These are phyloP conservation scores for Lacerta bilineata DNA, from an alignment of 2,797 vertebrate genomes.

Conservation along the genomic window DNA sequence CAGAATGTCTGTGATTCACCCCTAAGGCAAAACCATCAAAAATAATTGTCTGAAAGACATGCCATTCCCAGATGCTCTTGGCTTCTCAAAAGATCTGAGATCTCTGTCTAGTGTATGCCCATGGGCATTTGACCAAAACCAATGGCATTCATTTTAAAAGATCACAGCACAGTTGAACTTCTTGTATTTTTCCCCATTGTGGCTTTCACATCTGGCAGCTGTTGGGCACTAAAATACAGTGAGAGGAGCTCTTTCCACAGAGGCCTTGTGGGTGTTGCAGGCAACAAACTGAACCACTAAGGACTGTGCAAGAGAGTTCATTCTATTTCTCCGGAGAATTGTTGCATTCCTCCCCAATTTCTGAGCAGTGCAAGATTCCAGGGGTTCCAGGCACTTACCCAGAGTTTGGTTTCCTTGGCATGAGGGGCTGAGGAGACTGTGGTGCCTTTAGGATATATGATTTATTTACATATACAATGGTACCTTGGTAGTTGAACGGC, in stretches of 20 bases:
- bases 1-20: conserved; percentile 58
- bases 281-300: not conserved
- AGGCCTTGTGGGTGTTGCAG: not conserved
- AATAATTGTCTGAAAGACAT: not conserved
- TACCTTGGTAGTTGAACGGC: too few species aligned
- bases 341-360: too few species aligned
- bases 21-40: conserved; percentile 34
- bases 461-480: too few species aligned
- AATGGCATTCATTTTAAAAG: conserved; percentile 33
- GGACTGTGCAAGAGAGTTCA: not conserved
- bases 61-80: not conserved
- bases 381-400: too few species aligned
- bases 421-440: too few species aligned
- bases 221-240: conserved; percentile 6
- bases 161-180: conserved; percentile 13
- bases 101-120: conserved; percentile 15
- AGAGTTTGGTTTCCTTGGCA: too few species aligned
- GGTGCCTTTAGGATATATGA: too few species aligned
- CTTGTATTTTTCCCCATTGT: conserved; percentile 28
- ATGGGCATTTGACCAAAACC: conserved; percentile 35
- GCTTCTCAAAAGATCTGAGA: conserved; percentile 16
- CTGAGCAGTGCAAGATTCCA: too few species aligned
- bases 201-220: conserved; percentile 36
- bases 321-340: not conserved
- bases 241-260: not conserved